These are phyloP conservation scores for Cuniculus paca DNA, from an alignment of 2,797 vertebrate species.

Conservation along the genomic window DNA sequence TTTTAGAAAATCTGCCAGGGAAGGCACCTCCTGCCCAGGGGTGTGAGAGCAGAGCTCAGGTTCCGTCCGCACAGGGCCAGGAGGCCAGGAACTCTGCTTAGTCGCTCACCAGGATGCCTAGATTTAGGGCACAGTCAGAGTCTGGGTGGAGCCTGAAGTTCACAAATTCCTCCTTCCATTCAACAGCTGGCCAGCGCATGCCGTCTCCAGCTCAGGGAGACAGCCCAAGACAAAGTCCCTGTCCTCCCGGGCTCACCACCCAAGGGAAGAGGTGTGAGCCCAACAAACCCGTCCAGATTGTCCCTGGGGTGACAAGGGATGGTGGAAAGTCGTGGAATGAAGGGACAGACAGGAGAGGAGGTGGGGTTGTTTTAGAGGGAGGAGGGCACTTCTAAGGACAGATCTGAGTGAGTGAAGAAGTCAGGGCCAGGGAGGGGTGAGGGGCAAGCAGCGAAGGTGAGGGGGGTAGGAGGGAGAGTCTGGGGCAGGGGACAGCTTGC, in stretches of 20 bases:
- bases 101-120: background rate
- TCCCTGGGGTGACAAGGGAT: background rate
- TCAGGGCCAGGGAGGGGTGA: fast-evolving
- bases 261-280: background rate
- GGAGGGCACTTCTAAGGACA: background rate
- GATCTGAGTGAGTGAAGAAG: background rate
- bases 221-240: background rate
- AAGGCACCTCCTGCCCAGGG: background rate
- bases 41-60: background rate
- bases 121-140: background rate
- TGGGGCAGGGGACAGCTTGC: fast-evolving
- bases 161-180: background rate
- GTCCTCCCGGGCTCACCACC: background rate
- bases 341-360: background rate
- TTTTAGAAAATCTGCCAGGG: background rate
- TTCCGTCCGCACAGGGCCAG: background rate
- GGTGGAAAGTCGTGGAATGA: background rate
- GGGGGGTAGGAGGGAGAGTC: too few relatives aligned
- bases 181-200: background rate
- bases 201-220: background rate
- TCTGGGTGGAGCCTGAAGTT: background rate
- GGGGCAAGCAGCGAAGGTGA: background rate
- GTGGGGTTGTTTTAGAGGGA: background rate
- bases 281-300: background rate
- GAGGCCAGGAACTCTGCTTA: background rate